Percentiles rank a stretch among this genome's conserved stretches.
Conservation (phyloP, 2,888 invertebrate genomes). For the Sipha maydis region DNA sequence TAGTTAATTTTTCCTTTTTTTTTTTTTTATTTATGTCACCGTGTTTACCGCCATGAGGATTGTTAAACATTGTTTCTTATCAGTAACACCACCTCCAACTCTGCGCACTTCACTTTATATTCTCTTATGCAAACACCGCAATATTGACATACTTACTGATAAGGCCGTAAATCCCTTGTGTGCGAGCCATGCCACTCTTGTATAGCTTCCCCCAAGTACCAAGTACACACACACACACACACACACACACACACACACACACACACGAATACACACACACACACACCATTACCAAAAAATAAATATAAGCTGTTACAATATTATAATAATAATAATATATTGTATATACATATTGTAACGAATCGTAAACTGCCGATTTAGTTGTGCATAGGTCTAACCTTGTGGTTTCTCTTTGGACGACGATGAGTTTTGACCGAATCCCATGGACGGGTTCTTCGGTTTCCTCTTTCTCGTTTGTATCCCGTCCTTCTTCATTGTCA, state of each 20-base stretch:
- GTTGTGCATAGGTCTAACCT: slow-evolving; percentile 31
- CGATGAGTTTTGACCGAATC: slow-evolving; percentile 58
- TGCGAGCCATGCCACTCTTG: slow-evolving; percentile 28
- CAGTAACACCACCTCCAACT: slow-evolving; percentile 38
- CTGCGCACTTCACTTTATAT: slow-evolving; percentile 49
- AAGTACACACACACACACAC: slow-evolving; percentile 1
- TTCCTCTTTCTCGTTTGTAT: slow-evolving; percentile 97
- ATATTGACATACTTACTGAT: slow-evolving; percentile 59
- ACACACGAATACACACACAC: slow-evolving; percentile 14
- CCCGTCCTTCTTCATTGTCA: slow-evolving; percentile 98
- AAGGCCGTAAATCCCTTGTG: slow-evolving; percentile 52
- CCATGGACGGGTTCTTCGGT: slow-evolving; percentile 66
- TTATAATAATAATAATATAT: slow-evolving; percentile 32
- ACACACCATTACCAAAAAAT: slow-evolving; percentile 17
- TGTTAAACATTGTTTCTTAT: slow-evolving; percentile 55
- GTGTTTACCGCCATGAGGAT: slow-evolving; percentile 52
- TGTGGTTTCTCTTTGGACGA: slow-evolving; percentile 61
- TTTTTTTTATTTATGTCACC: slow-evolving; percentile 20
- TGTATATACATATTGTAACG: not conserved
- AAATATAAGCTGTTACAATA: slow-evolving; percentile 8
- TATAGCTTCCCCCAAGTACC: slow-evolving; percentile 29
- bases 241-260: not conserved
- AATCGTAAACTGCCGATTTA: not conserved
- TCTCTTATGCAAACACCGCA: slow-evolving; percentile 54
- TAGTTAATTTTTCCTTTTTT: slow-evolving; percentile 10